Base-by-base conservation (phyloP, 2,113 vertebrate genomes). In the Melospiza georgiana region DNA sequence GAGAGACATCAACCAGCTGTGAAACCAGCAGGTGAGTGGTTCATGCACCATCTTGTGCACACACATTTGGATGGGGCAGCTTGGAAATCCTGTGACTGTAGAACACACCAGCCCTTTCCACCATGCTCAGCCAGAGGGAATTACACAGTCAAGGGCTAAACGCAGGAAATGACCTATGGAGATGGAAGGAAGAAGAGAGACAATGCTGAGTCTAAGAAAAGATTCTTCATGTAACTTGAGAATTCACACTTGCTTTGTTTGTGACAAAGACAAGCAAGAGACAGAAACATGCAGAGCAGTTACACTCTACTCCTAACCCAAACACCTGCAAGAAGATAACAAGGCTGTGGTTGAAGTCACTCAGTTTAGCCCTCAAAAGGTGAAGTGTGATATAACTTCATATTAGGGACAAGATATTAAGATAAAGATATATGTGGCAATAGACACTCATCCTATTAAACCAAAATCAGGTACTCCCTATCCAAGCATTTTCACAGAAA, bases 41-140 rank as follows among this genome's bases (percentile, higher is more conserved):
- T 23, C 22, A 33, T 5, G 10, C 5, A 59, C 0, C 0, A 23
- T 51, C 9, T 7, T 48, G 59, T 31, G 15, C 7, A 8, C 9
- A 12, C 0, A 18, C 28, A 28, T 37, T 31, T 30, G 74, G 59
- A 65, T 24, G n/a, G 48, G 15, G 22, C 49, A 92, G 49, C 62
- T 3, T 82, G 54, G 54, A 69, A 88, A 51, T 23, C n/a, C 11
- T 58, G 48, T 20, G 49, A 63, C 49, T 54, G 28, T 4, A 41
- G 54, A 76, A 72, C 46, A 78, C 33, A 17, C 5, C 4, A 46
- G 55, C 15, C 65, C 17, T 28, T 21, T 9, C 2, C 9, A 6
- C 51, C 48, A 52, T 0, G 22, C 63, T 78, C 11, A n/a, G 25
- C 46, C 83, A 57, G 23, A 1, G 3, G 48, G 35, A 94, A 72